phyloP scores from a whole-genome alignment of 2,113 vertebrate species.

The Arenaria interpres region DNA sequence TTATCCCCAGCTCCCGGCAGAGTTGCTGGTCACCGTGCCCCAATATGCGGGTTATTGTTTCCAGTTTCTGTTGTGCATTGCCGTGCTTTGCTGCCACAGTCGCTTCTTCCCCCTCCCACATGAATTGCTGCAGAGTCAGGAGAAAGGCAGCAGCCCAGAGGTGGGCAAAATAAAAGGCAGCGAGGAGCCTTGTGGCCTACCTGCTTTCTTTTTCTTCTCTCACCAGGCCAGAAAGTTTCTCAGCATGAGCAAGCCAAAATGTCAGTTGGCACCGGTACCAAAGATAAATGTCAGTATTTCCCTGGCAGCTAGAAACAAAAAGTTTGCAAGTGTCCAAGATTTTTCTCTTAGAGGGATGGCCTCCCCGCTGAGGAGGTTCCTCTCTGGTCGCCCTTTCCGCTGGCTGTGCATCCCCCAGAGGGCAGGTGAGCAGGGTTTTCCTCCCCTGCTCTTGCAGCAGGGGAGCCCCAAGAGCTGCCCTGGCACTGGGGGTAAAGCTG shows the following conservation, averaged over 20 bases:
- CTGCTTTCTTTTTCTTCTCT: not conserved
- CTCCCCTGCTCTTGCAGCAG: not conserved
- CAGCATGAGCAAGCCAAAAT: not conserved
- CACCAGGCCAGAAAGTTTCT: not conserved
- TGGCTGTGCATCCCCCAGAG: not conserved
- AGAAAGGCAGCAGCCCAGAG: not conserved
- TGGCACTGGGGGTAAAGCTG: not conserved
- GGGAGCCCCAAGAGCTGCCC: not conserved
- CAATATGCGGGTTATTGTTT: not conserved
- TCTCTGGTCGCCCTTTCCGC: not conserved
- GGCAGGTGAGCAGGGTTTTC: not conserved
- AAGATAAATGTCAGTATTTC: not conserved
- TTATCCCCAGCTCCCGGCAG: not conserved
- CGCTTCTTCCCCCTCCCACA: not conserved
- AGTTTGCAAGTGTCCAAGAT: not conserved
- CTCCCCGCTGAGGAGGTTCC: not conserved
- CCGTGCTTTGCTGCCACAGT: not conserved
- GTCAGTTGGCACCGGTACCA: not conserved
- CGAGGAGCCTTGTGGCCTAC: not conserved
- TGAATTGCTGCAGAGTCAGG: not conserved
- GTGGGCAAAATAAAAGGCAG: not conserved
- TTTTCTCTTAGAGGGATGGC: not conserved
- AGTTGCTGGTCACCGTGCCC: constrained; percentile 21
- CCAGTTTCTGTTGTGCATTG: constrained; percentile 15
- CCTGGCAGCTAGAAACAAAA: not conserved